Evolutionary conservation across 2,797 vertebrate genomes (phyloP).

Genomic region (Sebastes glaucus): DNA sequence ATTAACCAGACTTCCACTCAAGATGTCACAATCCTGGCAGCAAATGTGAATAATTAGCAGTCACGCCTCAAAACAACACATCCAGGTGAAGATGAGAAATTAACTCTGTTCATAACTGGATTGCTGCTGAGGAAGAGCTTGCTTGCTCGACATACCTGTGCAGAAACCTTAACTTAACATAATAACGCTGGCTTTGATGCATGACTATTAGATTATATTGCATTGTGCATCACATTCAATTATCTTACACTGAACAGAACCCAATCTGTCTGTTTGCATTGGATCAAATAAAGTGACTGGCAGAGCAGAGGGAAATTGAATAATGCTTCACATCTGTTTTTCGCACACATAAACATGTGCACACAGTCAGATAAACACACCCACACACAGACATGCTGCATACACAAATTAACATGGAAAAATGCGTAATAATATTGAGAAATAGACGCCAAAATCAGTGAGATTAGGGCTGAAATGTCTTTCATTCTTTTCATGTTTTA

Average conservation of each 20-base stretch:
- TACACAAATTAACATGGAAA: neutral
- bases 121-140: neutral
- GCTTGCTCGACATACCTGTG: neutral
- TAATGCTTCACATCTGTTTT: slow-evolving; percentile 36
- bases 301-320: slow-evolving; percentile 13
- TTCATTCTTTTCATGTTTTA: neutral
- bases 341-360: neutral
- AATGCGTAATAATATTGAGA: neutral
- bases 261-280: neutral
- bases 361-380: neutral
- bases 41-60: neutral
- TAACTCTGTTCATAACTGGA: neutral
- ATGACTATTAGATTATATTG: neutral
- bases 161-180: neutral
- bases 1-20: neutral
- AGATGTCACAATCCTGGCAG: neutral
- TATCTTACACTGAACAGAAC: slow-evolving; percentile 5
- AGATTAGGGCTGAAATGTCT: neutral
- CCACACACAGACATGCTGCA: neutral
- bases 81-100: neutral
- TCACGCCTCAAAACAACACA: neutral
- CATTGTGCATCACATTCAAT: neutral
- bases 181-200: neutral
- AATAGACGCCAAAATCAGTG: neutral
- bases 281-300: slow-evolving; percentile 25